Conservation (phyloP, 1,140 invertebrate species). For the Euborellia annulipes region DNA sequence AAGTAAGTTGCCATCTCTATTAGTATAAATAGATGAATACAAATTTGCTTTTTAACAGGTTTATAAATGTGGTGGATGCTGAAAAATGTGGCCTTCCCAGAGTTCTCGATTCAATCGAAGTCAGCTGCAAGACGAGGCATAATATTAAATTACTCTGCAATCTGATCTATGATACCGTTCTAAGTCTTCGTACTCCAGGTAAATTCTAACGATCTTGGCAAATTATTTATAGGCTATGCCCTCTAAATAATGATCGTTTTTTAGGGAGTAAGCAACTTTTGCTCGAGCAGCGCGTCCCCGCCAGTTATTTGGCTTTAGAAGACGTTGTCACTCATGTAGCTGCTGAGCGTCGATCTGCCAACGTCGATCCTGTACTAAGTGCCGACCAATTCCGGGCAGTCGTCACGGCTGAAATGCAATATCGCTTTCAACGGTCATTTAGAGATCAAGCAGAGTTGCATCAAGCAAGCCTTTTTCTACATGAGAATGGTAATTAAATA, state of each 20-base stretch:
- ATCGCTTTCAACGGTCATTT: constrained; percentile 50
- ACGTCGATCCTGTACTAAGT: constrained; percentile 73
- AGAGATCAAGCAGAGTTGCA: constrained; percentile 80
- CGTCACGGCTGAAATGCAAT: constrained; percentile 51
- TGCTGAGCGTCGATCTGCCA: constrained; percentile 43
- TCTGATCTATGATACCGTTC: constrained; percentile 86
- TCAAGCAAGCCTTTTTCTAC: constrained; percentile 89
- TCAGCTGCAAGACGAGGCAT: constrained; percentile 74
- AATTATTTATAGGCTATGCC: no score
- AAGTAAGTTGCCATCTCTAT: constrained; percentile 15
- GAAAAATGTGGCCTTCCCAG: constrained; percentile 90
- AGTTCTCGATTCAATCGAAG: constrained; percentile 85
- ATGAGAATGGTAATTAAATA: constrained; percentile 71
- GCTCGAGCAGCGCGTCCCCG: constrained; percentile 87
- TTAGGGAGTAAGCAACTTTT: constrained; percentile 76
- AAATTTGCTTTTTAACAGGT: constrained; percentile 31
- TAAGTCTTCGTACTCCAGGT: constrained; percentile 73
- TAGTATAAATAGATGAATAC: not conserved
- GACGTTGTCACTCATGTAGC: constrained; percentile 74
- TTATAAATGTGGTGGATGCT: constrained; percentile 85
- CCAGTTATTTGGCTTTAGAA: constrained; percentile 86
- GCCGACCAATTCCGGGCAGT: constrained; percentile 67
- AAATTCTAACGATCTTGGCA: no score
- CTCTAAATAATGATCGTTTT: no score
- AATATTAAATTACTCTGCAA: constrained; percentile 86